Evolutionary conservation across 2,888 invertebrate genomes (phyloP).

Genomic region (Petrolisthes manimaculis): DNA sequence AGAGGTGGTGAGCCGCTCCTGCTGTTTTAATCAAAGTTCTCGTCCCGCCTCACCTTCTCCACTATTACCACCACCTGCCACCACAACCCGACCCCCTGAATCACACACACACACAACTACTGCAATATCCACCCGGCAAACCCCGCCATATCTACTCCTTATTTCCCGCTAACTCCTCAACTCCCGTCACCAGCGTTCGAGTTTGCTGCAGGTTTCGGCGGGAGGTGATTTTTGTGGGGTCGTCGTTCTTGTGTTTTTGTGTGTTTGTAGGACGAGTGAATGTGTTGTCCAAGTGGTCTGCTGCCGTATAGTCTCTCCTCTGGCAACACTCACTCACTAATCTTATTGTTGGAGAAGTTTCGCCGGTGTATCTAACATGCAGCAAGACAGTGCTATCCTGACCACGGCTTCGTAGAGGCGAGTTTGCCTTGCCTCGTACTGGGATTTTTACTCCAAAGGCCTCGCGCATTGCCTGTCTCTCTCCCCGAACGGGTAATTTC

Average conservation of each 20-base stretch:
- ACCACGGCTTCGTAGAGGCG: background rate
- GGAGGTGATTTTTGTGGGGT: background rate
- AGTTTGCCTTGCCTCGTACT: background rate
- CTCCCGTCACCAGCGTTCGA: background rate
- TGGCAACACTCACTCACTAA: conserved; percentile 36
- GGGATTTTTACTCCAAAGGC: background rate
- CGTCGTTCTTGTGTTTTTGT: background rate
- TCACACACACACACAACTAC: background rate
- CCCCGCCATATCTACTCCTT: background rate
- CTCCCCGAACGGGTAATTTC: conserved; percentile 14
- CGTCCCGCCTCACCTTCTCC: conserved; percentile 48
- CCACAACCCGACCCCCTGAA: conserved; percentile 1
- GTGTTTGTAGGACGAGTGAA: background rate
- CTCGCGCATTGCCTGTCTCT: conserved; percentile 4
- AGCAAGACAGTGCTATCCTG: conserved; percentile 27
- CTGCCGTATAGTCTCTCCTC: background rate
- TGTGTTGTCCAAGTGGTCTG: background rate
- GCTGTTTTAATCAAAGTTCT: conserved; percentile 57
- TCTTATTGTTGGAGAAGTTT: conserved; percentile 46
- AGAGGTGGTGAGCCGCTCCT: conserved; percentile 35
- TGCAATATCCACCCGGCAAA: background rate
- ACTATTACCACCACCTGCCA: conserved; percentile 40
- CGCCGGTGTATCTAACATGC: conserved; percentile 34
- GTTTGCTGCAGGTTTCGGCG: background rate
- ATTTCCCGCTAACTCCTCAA: background rate